A percentile compares a stretch with the other conserved stretches of the same genome.
Evolutionary conservation across 2,888 invertebrate species (phyloP).

Genomic region (Xestia c-nigrum): DNA sequence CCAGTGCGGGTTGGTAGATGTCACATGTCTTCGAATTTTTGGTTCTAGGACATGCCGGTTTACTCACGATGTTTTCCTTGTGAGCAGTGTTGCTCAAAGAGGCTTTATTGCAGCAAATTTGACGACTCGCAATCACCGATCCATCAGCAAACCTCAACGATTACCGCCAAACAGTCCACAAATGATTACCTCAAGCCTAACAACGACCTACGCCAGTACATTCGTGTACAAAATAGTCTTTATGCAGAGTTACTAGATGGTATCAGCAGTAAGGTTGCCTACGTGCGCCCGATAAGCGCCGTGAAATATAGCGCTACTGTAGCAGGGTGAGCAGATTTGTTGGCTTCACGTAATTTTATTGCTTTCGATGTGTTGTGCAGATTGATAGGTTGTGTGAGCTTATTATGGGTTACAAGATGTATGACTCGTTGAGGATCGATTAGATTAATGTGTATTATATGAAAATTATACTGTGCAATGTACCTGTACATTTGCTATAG

Average conservation of each 20-base stretch:
- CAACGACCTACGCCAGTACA: slow-evolving; percentile 6
- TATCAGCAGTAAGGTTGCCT: slow-evolving; percentile 75
- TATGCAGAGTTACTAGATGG: slow-evolving; percentile 66
- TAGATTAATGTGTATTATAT: background rate
- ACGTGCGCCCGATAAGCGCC: slow-evolving; percentile 73
- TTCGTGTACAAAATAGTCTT: slow-evolving; percentile 55
- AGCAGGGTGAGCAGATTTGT: slow-evolving; percentile 56
- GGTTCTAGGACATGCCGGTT: too few relatives aligned
- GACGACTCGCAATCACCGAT: background rate
- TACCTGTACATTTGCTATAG: too few relatives aligned
- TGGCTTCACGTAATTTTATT: slow-evolving; percentile 51
- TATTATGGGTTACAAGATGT: background rate
- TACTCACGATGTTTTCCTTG: too few relatives aligned
- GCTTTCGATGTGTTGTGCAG: slow-evolving; percentile 43
- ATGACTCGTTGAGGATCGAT: background rate
- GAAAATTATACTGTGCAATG: background rate
- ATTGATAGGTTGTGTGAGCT: slow-evolving; percentile 36
- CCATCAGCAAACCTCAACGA: background rate
- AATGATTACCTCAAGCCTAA: slow-evolving; percentile 23
- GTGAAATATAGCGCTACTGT: slow-evolving; percentile 70
- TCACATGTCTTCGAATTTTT: too few relatives aligned
- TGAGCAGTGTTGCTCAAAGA: too few relatives aligned
- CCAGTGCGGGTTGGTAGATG: too few relatives aligned
- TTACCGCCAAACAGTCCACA: slow-evolving; percentile 10
- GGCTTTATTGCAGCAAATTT: too few relatives aligned